Percentiles rank a stretch among this genome's conserved stretches.
Evolutionary conservation across 2,888 invertebrate species (phyloP).

Genomic region (Dynastes hyllus): DNA sequence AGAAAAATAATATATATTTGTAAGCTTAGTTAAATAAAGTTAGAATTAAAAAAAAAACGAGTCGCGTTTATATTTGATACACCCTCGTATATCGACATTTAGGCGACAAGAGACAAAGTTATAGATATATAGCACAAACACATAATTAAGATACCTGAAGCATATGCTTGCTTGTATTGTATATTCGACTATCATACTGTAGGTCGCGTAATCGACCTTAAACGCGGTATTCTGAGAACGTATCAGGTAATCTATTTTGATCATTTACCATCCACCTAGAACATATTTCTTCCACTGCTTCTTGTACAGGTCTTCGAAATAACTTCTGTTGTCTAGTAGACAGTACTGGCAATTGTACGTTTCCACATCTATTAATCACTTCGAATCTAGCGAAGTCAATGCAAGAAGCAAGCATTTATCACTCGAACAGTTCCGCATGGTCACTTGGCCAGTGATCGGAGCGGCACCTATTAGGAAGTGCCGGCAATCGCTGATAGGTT

Average conservation of each 20-base stretch:
- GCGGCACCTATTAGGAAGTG: conserved; percentile 48
- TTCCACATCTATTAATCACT: conserved; percentile 61
- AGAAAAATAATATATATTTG: too few species aligned
- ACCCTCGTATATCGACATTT: too few species aligned
- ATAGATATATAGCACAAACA: too few species aligned
- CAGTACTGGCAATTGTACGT: conserved; percentile 43
- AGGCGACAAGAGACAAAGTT: too few species aligned
- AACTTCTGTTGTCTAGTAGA: conserved; percentile 47
- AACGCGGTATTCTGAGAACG: conserved; percentile 4
- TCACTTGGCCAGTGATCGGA: conserved; percentile 55
- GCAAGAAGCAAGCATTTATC: conserved; percentile 57
- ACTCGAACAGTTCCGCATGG: conserved; percentile 56
- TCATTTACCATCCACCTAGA: conserved; percentile 30
- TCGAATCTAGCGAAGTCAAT: conserved; percentile 58
- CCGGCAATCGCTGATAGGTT: conserved; percentile 39
- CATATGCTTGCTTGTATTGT: not conserved
- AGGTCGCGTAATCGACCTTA: conserved; percentile 25
- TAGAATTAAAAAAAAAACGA: too few species aligned
- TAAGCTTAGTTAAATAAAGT: too few species aligned
- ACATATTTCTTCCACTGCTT: conserved; percentile 33
- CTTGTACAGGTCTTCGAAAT: conserved; percentile 22
- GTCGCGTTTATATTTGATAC: too few species aligned
- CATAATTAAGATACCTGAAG: not conserved
- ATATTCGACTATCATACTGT: not conserved
- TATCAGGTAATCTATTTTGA: conserved; percentile 34